These are phyloP conservation scores for Epizoanthus ramosus DNA, from an alignment of 92 coral and sea anemone genomes.

Conservation along the genomic window DNA sequence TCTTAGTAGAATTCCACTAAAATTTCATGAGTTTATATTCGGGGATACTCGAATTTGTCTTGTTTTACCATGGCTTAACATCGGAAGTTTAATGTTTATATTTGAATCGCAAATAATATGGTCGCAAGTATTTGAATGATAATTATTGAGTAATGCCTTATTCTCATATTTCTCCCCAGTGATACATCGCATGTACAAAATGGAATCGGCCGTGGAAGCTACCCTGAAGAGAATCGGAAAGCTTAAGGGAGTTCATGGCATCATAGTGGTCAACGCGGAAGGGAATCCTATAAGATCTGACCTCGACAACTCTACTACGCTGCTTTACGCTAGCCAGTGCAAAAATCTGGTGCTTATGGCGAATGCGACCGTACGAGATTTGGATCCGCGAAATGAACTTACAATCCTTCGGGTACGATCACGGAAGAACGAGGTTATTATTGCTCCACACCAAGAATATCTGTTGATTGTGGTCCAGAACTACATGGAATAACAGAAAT, in stretches of 20 bases:
- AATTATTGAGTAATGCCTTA: not conserved
- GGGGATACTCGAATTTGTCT: too few relatives aligned
- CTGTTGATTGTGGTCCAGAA: conserved; percentile 78
- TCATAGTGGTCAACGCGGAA: conserved; percentile 82
- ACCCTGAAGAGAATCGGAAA: conserved; percentile 70
- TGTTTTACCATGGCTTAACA: too few relatives aligned
- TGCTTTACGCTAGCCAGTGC: conserved; percentile 66
- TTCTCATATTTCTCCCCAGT: too few relatives aligned
- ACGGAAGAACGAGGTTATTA: conserved; percentile 80
- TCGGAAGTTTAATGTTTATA: too few relatives aligned
- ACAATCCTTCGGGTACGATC: conserved; percentile 73
- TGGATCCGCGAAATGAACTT: conserved; percentile 79
- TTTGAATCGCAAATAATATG: not conserved
- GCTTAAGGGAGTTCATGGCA: conserved; percentile 75
- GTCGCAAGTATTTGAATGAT: too few relatives aligned
- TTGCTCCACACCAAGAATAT: conserved; percentile 78
- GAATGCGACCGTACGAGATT: conserved; percentile 72
- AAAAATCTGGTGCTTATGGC: conserved; percentile 63
- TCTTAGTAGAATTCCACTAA: too few relatives aligned
- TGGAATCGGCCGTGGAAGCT: conserved; percentile 62
- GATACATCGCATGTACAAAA: not conserved
- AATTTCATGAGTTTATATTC: too few relatives aligned
- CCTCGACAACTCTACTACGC: conserved; percentile 82
- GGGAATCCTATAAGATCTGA: conserved; percentile 80
- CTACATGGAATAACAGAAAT: conserved; percentile 47